Conservation (phyloP, 2,113 vertebrate genomes). For the Notarius lentiginosus region DNA sequence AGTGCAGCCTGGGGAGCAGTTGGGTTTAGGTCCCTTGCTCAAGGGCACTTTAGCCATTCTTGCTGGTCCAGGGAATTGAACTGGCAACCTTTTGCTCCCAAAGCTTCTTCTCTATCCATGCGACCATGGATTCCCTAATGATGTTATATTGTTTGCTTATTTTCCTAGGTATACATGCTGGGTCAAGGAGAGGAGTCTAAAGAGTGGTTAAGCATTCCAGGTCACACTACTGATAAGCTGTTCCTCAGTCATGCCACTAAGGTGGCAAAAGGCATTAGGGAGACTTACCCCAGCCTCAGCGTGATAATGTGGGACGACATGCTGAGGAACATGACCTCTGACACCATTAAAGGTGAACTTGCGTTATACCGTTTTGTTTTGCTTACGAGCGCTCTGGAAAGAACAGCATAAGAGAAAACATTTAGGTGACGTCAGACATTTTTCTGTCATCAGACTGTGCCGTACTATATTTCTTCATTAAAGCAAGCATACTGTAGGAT, state of each 20-base stretch:
- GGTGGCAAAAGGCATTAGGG: slow-evolving; percentile 74
- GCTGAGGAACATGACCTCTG: slow-evolving; percentile 80
- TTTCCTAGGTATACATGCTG: slow-evolving; percentile 85
- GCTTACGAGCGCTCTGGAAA: background rate
- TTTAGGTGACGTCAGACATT: background rate
- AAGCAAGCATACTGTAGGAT: no score
- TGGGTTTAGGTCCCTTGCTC: no score
- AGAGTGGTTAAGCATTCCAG: slow-evolving; percentile 75
- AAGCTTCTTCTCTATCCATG: no score
- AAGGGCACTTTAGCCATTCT: no score
- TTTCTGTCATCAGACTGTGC: background rate
- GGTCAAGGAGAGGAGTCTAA: slow-evolving; percentile 88
- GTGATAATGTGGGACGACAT: slow-evolving; percentile 95
- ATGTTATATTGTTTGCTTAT: background rate
- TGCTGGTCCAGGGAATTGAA: no score
- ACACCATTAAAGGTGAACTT: slow-evolving; percentile 78
- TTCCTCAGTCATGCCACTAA: slow-evolving; percentile 84
- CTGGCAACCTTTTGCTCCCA: no score
- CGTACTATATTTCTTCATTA: no score
- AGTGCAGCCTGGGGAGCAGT: no score
- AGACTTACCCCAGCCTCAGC: slow-evolving; percentile 71
- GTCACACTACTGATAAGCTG: slow-evolving; percentile 74
- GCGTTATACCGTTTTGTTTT: background rate
- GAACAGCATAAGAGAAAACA: background rate
- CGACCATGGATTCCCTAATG: no score